Evolutionary conservation across 2,113 vertebrate genomes (phyloP).

Genomic region (Pomatorhinus ruficollis): DNA sequence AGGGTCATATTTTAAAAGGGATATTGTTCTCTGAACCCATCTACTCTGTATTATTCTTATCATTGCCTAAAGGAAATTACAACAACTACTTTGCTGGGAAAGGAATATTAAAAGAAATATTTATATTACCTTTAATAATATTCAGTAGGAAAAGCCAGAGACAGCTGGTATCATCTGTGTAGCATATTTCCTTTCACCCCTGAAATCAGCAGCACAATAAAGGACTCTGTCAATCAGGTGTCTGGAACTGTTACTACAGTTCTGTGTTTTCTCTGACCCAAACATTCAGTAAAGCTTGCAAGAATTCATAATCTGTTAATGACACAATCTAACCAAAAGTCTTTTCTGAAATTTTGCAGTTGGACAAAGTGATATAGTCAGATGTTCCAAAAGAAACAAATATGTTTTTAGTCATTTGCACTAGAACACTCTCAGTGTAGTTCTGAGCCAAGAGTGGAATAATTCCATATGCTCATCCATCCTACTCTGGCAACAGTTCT

Average conservation of each 20-base stretch:
- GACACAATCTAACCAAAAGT: background rate
- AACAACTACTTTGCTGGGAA: slow-evolving; percentile 3
- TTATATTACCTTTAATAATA: slow-evolving; percentile 2
- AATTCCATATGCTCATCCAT: background rate
- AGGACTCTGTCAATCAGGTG: background rate
- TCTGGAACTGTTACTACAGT: background rate
- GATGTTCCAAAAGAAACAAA: background rate
- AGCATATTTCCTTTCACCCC: background rate
- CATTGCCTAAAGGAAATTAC: slow-evolving; percentile 3
- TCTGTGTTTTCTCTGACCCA: background rate
- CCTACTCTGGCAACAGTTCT: background rate
- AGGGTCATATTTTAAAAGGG: background rate
- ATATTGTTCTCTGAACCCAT: background rate
- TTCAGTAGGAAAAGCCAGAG: background rate
- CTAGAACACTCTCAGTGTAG: background rate
- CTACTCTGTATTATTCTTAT: background rate
- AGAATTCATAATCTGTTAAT: background rate
- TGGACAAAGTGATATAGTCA: background rate
- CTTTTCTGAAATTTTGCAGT: background rate
- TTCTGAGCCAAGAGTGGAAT: background rate
- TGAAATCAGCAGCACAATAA: background rate
- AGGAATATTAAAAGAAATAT: slow-evolving; percentile 24
- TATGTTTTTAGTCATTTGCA: background rate
- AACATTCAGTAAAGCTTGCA: background rate
- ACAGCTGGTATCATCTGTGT: rapidly evolving